Conservation (phyloP, 2,113 vertebrate genomes). For the Chlamydotis undulata region DNA sequence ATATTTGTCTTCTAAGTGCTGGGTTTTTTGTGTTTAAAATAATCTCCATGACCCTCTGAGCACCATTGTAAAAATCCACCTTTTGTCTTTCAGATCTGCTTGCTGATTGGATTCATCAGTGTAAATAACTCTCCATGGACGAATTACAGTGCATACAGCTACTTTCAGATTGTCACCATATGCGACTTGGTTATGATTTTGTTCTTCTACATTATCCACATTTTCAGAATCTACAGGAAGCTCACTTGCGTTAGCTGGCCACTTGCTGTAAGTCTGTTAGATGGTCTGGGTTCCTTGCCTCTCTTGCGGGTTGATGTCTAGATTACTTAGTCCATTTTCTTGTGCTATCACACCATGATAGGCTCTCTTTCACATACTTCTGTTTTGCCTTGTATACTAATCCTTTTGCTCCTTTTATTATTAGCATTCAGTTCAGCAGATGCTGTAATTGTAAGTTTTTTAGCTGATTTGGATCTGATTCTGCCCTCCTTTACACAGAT, state of each 20-base stretch:
- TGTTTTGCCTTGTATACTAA: neutral
- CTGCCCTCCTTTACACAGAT: neutral
- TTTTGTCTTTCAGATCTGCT: slow-evolving; percentile 74
- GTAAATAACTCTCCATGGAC: slow-evolving; percentile 75
- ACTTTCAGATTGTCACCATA: slow-evolving; percentile 88
- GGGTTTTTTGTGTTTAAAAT: neutral
- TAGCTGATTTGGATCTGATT: neutral
- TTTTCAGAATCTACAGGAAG: slow-evolving; percentile 83
- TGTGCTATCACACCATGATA: neutral
- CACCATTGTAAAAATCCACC: neutral
- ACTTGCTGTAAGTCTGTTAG: slow-evolving; percentile 80
- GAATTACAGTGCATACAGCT: slow-evolving; percentile 79
- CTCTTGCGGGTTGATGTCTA: neutral
- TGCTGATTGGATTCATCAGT: slow-evolving; percentile 88
- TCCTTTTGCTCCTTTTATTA: neutral
- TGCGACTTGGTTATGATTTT: slow-evolving; percentile 89
- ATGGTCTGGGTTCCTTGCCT: neutral
- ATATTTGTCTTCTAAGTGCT: neutral
- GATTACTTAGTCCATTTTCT: neutral
- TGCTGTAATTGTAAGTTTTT: neutral
- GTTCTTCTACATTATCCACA: slow-evolving; percentile 86
- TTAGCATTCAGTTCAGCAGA: neutral
- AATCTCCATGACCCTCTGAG: neutral
- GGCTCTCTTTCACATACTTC: neutral
- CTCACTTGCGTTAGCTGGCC: slow-evolving; percentile 93